Evolutionary conservation across 2,888 invertebrate species (phyloP), one percentile per base, ranked within the genome.

Genomic region (Boloria euphrosyne): DNA sequence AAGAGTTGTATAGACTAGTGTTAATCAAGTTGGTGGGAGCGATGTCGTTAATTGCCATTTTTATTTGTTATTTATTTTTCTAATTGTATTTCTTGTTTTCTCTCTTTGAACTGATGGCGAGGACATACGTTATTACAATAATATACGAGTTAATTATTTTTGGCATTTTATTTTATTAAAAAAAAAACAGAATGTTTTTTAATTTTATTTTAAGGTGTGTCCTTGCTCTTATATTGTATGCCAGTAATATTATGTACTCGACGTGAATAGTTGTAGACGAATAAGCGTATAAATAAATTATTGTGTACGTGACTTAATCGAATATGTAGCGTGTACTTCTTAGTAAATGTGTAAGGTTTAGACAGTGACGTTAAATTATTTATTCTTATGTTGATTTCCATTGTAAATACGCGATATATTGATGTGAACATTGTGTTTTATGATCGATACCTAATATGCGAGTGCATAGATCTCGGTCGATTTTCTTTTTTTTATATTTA

Each of bases 341-440:
- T 87, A 88, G 84, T 86, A 85, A 85, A 84, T 85, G 84, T 86
- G 78, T 90, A 89, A 89, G 89, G 79, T 82, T 89, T 87, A 87
- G 87, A 73, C 80, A 80, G 83, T 85, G 86, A 76, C 80, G 85
- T 90, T 91, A 90, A 89, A 90, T 92, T 91, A 92, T 92, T 91
- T 92, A 92, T 92, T 91, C 87, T 88, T 89, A 91, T 89, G 92
- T 92, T 92, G 90, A 86, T 85, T 83, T 84, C 83, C 79, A 71
- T 73, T 92, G 91, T 91, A 90, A 86, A 91, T 91, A 91, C 71
- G 82, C 85, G 84, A 87, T 86, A 85, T 85, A 87, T 86, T 82
- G 81, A 84, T 85, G 83, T 88, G 87, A 85, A 85, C 78, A 85
- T 86, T 88, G 86, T 89, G 87, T 87, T 89, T 85, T 86, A 84